phyloP scores from a whole-genome alignment of 1,140 invertebrate genomes.

The Brachionus angularis region DNA sequence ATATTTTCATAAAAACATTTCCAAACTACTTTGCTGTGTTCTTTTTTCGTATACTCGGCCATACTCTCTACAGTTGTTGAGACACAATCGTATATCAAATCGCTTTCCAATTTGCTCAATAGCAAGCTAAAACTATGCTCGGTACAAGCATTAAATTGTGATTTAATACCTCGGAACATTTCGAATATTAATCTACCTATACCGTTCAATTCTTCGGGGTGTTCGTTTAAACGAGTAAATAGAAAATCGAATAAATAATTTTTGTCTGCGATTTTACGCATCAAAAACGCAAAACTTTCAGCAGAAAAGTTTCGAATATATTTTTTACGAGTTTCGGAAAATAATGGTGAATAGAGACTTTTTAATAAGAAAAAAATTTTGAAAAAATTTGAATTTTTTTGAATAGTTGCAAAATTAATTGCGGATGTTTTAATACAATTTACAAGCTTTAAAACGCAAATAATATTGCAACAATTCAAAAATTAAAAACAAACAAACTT shows the following conservation, averaged over 20 bases:
- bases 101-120: conserved; percentile 39
- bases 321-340: conserved; percentile 67
- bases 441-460: not conserved
- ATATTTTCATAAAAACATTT: conserved; percentile 45
- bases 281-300: conserved; percentile 85
- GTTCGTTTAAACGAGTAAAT: conserved; percentile 65
- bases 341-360: conserved; percentile 68
- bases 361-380: too few relatives aligned
- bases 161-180: conserved; percentile 71
- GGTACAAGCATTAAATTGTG: conserved; percentile 70
- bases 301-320: conserved; percentile 88
- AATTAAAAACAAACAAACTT: conserved; percentile 48
- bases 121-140: too few relatives aligned
- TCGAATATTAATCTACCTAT: conserved; percentile 79
- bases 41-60: conserved; percentile 45
- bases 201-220: conserved; percentile 66
- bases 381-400: too few relatives aligned
- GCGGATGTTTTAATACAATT: too few relatives aligned
- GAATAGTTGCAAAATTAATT: too few relatives aligned
- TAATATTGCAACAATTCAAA: not conserved
- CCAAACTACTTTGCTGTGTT: conserved; percentile 44
- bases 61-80: conserved; percentile 44
- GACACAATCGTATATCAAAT: conserved; percentile 28
- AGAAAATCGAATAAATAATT: conserved; percentile 69
- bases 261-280: conserved; percentile 73